Percentiles rank a stretch among this genome's conserved stretches.
phyloP scores from a whole-genome alignment of 2,888 invertebrate species.

The Alcis repandata region DNA sequence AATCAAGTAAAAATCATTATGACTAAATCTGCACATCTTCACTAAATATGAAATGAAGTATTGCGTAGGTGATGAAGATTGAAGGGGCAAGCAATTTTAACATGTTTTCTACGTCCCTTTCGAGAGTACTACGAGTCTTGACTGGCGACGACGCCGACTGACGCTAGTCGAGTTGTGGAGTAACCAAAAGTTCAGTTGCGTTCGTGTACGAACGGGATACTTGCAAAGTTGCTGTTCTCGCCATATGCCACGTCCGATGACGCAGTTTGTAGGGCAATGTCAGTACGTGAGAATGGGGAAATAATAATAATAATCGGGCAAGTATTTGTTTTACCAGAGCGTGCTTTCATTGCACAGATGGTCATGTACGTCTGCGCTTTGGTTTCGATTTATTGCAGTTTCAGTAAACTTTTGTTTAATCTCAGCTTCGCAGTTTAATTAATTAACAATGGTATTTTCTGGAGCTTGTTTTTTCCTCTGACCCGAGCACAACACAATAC shows the following conservation, averaged over 20 bases:
- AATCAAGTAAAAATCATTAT: background rate
- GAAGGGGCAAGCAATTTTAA: too few relatives aligned
- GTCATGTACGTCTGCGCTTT: slow-evolving; percentile 22
- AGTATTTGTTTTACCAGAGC: slow-evolving; percentile 27
- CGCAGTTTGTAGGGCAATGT: slow-evolving; percentile 59
- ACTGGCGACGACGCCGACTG: too few relatives aligned
- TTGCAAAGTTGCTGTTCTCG: slow-evolving; percentile 10
- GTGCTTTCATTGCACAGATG: slow-evolving; percentile 38
- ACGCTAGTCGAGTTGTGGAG: background rate
- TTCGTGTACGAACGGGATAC: slow-evolving; percentile 2
- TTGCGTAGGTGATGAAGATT: too few relatives aligned
- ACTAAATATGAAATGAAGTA: too few relatives aligned
- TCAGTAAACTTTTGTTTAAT: slow-evolving; percentile 3
- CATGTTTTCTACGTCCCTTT: background rate
- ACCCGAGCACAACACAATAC: background rate
- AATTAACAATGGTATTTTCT: background rate
- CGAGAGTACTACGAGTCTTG: background rate
- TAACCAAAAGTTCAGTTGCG: too few relatives aligned
- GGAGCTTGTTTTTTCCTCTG: too few relatives aligned
- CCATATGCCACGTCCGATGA: slow-evolving; percentile 51
- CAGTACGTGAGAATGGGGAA: slow-evolving; percentile 57
- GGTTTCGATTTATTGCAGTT: slow-evolving; percentile 23
- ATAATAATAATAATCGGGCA: slow-evolving; percentile 32
- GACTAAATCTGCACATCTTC: too few relatives aligned
- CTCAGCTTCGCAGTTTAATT: slow-evolving; percentile 1